A percentile compares a stretch with the other conserved stretches of the same genome.
phyloP scores from a whole-genome alignment of 2,797 vertebrate genomes.

The Eremophila alpestris region DNA sequence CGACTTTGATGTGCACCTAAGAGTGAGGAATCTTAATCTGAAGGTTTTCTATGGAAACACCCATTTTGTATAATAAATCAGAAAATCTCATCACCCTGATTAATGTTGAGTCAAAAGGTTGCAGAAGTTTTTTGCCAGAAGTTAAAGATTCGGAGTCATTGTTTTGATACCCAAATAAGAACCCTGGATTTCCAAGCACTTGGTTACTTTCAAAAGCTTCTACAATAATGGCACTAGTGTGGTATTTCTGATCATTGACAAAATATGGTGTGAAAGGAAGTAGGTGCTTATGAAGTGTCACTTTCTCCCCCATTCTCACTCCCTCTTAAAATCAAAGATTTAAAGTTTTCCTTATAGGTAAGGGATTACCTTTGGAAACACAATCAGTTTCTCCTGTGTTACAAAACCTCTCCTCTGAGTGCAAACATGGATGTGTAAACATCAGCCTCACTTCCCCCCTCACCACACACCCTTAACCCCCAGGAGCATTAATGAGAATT shows the following conservation, averaged over 20 bases:
- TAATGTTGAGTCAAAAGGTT: not conserved
- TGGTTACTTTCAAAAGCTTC: not conserved
- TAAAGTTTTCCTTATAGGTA: not conserved
- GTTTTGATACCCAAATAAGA: not conserved
- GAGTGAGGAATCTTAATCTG: slow-evolving; percentile 56
- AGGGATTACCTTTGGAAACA: not conserved
- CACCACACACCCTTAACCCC: slow-evolving; percentile 19
- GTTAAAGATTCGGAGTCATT: not conserved
- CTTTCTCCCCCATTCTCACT: not conserved
- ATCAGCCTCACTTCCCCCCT: not conserved
- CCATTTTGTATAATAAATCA: not conserved
- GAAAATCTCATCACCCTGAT: slow-evolving; percentile 1
- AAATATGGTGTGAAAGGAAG: not conserved
- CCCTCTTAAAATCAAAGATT: not conserved
- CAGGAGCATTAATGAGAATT: slow-evolving; percentile 64
- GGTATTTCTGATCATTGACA: not conserved
- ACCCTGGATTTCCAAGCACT: not conserved
- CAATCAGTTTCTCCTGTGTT: not conserved
- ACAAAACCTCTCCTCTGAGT: not conserved
- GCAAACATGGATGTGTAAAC: slow-evolving; percentile 23
- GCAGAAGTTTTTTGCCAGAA: not conserved
- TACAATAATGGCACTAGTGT: not conserved
- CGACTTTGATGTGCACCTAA: slow-evolving; percentile 62
- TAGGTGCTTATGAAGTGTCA: not conserved
- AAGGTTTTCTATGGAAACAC: slow-evolving; percentile 1